phyloP scores from a whole-genome alignment of 2,888 invertebrate genomes.

The Pardosa pseudoannulata region DNA sequence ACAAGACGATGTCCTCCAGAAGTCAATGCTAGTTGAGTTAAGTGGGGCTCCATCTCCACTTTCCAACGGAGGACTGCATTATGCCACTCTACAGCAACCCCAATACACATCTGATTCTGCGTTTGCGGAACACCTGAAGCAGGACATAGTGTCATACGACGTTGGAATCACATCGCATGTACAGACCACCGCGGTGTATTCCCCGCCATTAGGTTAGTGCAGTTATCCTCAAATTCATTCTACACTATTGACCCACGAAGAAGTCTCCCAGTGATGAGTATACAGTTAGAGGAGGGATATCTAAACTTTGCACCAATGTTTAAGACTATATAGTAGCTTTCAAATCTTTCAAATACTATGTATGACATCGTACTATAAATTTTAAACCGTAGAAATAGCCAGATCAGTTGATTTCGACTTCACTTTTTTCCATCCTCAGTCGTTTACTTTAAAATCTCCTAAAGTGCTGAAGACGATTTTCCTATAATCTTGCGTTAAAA shows the following conservation, averaged over 20 bases:
- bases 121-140: constrained; percentile 65
- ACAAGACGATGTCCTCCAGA: constrained; percentile 64
- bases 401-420: too few species aligned
- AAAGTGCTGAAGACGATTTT: too few species aligned
- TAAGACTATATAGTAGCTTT: too few species aligned
- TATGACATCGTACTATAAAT: too few species aligned
- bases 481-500: too few species aligned
- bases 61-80: constrained; percentile 60
- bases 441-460: too few species aligned
- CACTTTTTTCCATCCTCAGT: too few species aligned
- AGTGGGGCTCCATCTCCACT: constrained; percentile 66
- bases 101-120: constrained; percentile 55
- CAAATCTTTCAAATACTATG: too few species aligned
- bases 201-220: constrained; percentile 83
- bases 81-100: constrained; percentile 68
- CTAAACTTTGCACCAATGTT: too few species aligned
- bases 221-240: not conserved
- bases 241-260: not conserved
- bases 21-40: constrained; percentile 66
- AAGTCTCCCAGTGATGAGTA: too few species aligned
- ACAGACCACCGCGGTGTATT: constrained; percentile 83
- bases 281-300: too few species aligned
- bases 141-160: constrained; percentile 80
- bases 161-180: constrained; percentile 83
- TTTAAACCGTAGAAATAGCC: too few species aligned